Percentiles rank a stretch among this genome's conserved stretches.
These are phyloP conservation scores for Cephus spinipes DNA, from an alignment of 2,888 invertebrate species.

Conservation along the genomic window DNA sequence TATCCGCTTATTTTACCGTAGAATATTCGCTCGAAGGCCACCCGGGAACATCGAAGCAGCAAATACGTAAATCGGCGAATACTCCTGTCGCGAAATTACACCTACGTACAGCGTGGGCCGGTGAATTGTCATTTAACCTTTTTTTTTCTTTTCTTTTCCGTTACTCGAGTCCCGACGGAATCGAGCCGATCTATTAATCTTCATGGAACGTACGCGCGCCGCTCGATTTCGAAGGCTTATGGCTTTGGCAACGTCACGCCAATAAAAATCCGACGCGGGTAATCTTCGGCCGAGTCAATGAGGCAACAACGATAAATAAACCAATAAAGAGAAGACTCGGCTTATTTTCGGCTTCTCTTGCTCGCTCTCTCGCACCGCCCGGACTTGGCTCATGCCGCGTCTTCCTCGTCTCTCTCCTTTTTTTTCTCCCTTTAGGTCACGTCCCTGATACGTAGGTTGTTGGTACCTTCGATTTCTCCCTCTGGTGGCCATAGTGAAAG, in stretches of 20 bases:
- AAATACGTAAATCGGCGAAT: too few relatives aligned
- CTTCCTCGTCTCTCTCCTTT: not conserved
- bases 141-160: too few relatives aligned
- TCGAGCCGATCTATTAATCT: slow-evolving; percentile 43
- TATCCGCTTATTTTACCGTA: too few relatives aligned
- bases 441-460: too few relatives aligned
- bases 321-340: slow-evolving; percentile 45
- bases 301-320: slow-evolving; percentile 54
- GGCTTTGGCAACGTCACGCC: slow-evolving; percentile 31
- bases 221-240: slow-evolving; percentile 35
- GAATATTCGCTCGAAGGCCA: too few relatives aligned
- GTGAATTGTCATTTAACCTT: too few relatives aligned
- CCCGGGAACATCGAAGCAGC: too few relatives aligned
- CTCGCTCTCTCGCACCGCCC: not conserved
- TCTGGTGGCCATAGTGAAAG: too few relatives aligned
- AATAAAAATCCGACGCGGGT: slow-evolving; percentile 60
- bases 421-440: not conserved
- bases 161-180: too few relatives aligned
- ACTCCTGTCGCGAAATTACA: too few relatives aligned
- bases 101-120: too few relatives aligned
- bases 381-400: not conserved
- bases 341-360: slow-evolving; percentile 7
- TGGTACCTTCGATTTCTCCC: too few relatives aligned
- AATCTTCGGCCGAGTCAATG: slow-evolving; percentile 50
- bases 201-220: slow-evolving; percentile 50